Evolutionary conservation across 2,888 invertebrate species (phyloP).

Genomic region (Andrena camellia): DNA sequence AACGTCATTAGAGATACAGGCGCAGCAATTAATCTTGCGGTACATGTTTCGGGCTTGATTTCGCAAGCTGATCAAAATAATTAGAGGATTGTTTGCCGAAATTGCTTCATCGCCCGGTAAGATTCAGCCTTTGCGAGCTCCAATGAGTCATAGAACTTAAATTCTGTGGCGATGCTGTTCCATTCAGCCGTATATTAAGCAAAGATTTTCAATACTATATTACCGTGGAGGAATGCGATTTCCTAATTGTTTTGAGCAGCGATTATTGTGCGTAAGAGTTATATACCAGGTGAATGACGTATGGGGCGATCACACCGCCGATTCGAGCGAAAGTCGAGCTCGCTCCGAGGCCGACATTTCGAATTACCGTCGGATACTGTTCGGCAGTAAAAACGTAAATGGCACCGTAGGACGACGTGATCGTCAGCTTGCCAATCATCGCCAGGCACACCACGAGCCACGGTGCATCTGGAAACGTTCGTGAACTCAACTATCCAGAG

Average conservation of each 20-base stretch:
- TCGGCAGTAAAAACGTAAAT: slow-evolving; percentile 91
- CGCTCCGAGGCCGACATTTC: slow-evolving; percentile 88
- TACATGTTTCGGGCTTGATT: too few species aligned
- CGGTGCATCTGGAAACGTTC: slow-evolving; percentile 84
- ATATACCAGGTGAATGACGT: slow-evolving; percentile 87
- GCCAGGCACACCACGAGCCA: slow-evolving; percentile 88
- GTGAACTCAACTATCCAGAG: neutral
- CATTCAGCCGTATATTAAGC: too few species aligned
- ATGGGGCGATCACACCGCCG: slow-evolving; percentile 88
- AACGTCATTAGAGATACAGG: neutral
- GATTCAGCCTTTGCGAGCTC: too few species aligned
- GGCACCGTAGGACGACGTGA: slow-evolving; percentile 91
- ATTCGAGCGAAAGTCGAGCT: slow-evolving; percentile 88
- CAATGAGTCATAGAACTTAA: too few species aligned
- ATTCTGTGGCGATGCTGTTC: too few species aligned
- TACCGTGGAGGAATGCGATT: too few species aligned
- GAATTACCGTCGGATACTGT: slow-evolving; percentile 91
- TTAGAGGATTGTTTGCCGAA: neutral
- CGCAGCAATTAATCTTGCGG: neutral
- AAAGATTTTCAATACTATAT: too few species aligned
- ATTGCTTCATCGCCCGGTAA: neutral
- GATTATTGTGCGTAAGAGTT: neutral
- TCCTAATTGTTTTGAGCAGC: neutral
- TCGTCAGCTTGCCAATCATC: slow-evolving; percentile 91
- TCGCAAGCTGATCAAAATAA: slow-evolving; percentile 2